These are phyloP conservation scores for Drymonia ruficornis DNA, from an alignment of 2,888 invertebrate genomes.

Conservation along the genomic window DNA sequence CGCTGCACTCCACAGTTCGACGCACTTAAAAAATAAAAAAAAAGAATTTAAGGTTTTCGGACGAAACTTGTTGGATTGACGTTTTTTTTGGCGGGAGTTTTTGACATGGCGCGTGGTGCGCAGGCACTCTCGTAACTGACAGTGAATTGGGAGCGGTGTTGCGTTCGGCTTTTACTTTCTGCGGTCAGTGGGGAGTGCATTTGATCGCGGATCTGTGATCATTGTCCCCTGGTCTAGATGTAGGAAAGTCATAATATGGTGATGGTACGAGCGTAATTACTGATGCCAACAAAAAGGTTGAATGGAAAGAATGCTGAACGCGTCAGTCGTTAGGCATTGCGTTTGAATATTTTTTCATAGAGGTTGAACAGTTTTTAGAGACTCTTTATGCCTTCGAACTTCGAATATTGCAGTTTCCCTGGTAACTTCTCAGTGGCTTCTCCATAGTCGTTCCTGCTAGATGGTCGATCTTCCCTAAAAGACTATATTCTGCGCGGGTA, in stretches of 20 bases:
- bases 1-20: constrained; percentile 74
- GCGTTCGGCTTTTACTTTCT: constrained; percentile 80
- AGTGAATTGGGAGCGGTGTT: constrained; percentile 64
- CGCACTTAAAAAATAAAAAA: constrained; percentile 55
- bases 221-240: constrained; percentile 42
- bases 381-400: too few species aligned
- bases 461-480: too few species aligned
- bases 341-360: not conserved
- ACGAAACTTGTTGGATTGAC: constrained; percentile 43
- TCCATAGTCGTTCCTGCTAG: too few species aligned
- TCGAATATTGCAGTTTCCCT: too few species aligned
- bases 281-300: constrained; percentile 26
- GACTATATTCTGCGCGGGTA: too few species aligned
- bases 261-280: constrained; percentile 24
- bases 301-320: constrained; percentile 11
- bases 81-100: constrained; percentile 63
- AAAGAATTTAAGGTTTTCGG: constrained; percentile 41
- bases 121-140: constrained; percentile 72
- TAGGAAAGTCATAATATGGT: constrained; percentile 39
- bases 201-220: constrained; percentile 42
- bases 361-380: too few species aligned
- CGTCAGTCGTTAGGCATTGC: constrained; percentile 1
- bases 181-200: constrained; percentile 72
- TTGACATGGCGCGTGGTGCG: constrained; percentile 64
- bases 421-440: too few species aligned